Percentiles rank a stretch among this genome's conserved stretches.
phyloP scores from a whole-genome alignment of 2,113 vertebrate genomes.

The Notarius lentiginosus region DNA sequence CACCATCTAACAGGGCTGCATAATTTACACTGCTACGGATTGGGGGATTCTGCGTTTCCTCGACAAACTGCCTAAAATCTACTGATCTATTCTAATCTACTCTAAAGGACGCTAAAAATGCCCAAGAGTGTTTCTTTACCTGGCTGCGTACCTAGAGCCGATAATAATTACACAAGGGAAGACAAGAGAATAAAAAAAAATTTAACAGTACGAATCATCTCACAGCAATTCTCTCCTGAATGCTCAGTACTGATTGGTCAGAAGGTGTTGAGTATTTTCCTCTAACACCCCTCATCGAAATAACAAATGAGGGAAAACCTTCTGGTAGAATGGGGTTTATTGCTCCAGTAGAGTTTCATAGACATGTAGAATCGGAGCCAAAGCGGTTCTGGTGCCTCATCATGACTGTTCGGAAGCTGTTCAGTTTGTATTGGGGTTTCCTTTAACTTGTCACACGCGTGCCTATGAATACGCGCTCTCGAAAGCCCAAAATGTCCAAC shows the following conservation, averaged over 20 bases:
- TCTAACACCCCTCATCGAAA: not conserved
- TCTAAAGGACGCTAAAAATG: not conserved
- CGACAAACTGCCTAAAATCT: not conserved
- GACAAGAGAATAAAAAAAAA: not conserved
- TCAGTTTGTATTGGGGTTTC: too few relatives aligned
- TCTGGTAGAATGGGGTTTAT: not conserved
- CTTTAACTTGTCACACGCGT: too few relatives aligned
- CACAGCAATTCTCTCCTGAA: not conserved
- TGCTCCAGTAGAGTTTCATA: not conserved
- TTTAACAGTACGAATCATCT: not conserved
- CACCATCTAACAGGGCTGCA: not conserved
- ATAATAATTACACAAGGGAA: not conserved
- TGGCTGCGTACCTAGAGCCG: conserved; percentile 3
- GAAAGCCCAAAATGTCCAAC: not conserved
- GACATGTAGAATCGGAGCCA: not conserved
- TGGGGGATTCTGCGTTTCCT: not conserved
- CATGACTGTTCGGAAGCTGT: too few relatives aligned
- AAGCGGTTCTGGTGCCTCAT: too few relatives aligned
- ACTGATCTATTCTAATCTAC: conserved; percentile 9
- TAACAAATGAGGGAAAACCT: not conserved
- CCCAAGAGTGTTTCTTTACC: conserved; percentile 14
- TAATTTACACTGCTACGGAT: too few relatives aligned
- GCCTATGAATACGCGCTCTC: too few relatives aligned
- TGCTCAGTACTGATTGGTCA: conserved; percentile 3
- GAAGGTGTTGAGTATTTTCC: not conserved